Evolutionary conservation across 2,113 vertebrate genomes (phyloP), one percentile per base, ranked within the genome.

Genomic region (Fregetta grallaria): DNA sequence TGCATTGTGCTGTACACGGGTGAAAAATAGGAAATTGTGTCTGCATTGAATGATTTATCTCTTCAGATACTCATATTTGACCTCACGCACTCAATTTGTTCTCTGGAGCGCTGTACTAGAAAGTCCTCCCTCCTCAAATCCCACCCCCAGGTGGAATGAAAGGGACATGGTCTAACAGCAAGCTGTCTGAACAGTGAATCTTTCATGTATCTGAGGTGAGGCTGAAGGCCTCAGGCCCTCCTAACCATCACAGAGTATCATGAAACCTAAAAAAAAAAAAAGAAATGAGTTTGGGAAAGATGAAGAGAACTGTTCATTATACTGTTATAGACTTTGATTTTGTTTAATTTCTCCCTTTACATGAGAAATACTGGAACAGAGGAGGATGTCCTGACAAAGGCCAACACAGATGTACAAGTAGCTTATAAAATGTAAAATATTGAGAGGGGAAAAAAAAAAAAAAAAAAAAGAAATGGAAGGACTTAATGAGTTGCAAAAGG

Each of bases 111-210:
- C 8, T 34, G 7, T 25, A 40, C 18, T 18, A 53, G 7, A 3
- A 83, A 80, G 23, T 9, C 11, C 20, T 83, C 15, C 3, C 16
- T 55, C 30, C 30, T 26, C 4, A 11, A 85, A 56, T 44, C 27
- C 44, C 7, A 82, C 6, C 15, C 10, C 18, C 26, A 19, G 17
- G 18, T 10, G 29, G 50, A 79, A 73, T 10, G 8, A 73, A 40
- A 58, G 0, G 2, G 17, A 36, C 0, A 1, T 1, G 3, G 13
- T 40, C n/a, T 49, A 67, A 79, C 1, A 32, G 40, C 18, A 73
- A 86, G 26, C 8, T 30, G 17, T 38, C 19, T 34, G 25, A 87
- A 56, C 3, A 75, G 18, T 15, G 21, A 74, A 50, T 11, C 22
- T 58, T 56, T 22, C 8, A 19, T 1, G 1, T 29, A 27, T 44